Evolutionary conservation across 2,888 invertebrate species (phyloP).

Genomic region (Hofmannophila pseudospretella): DNA sequence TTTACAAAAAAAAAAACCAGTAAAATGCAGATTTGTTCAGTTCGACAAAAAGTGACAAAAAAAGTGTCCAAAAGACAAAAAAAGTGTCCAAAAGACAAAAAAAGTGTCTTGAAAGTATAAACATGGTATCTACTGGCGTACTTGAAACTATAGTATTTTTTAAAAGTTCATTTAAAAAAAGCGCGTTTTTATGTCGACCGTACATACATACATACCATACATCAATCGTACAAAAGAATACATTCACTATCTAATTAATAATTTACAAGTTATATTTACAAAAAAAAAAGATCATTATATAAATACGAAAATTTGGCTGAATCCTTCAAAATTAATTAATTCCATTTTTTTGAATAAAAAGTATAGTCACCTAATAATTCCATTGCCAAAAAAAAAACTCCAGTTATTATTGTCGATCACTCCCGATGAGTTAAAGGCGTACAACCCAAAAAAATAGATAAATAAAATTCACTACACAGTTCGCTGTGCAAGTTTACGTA

Average conservation of each 20-base stretch:
- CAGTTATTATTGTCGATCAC: conserved; percentile 57
- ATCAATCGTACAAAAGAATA: conserved; percentile 6
- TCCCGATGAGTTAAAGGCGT: conserved; percentile 15
- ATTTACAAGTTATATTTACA: conserved; percentile 69
- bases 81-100: too few species aligned
- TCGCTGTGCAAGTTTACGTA: conserved; percentile 26
- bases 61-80: too few species aligned
- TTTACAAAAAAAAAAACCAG: conserved; percentile 10
- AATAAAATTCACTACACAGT: conserved; percentile 37
- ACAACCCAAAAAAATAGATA: conserved; percentile 30
- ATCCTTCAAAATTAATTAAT: conserved; percentile 21
- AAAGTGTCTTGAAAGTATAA: too few species aligned
- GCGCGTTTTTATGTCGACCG: conserved; percentile 10
- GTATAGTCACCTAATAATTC: conserved; percentile 16
- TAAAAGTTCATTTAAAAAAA: conserved; percentile 4
- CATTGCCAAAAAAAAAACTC: conserved; percentile 16
- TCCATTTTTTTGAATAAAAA: conserved; percentile 24
- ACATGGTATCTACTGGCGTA: too few species aligned
- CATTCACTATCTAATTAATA: conserved; percentile 64
- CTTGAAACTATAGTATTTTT: neutral
- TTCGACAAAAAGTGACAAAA: too few species aligned
- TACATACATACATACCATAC: conserved; percentile 23
- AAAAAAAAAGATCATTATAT: conserved; percentile 55
- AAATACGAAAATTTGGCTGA: conserved; percentile 65
- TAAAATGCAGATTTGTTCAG: too few species aligned